Conservation (phyloP, 2,888 invertebrate genomes). For the Agapostemon virescens region DNA sequence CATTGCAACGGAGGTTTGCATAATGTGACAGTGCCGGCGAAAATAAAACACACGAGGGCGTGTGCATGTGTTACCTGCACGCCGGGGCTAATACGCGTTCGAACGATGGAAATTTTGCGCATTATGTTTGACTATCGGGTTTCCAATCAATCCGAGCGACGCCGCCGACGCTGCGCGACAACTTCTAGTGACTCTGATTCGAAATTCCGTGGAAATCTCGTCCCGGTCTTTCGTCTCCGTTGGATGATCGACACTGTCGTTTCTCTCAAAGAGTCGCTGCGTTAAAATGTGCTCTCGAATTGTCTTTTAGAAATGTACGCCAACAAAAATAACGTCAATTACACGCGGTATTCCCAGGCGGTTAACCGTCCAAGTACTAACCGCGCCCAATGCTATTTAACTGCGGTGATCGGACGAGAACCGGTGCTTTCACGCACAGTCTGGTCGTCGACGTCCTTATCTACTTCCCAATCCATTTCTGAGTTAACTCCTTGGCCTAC, state of each 20-base stretch:
- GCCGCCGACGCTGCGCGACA: background rate
- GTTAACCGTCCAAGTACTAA: background rate
- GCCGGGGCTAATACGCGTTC: background rate
- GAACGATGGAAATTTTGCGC: constrained; percentile 26
- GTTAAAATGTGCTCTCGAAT: background rate
- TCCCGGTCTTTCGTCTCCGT: background rate
- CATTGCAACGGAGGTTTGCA: constrained; percentile 50
- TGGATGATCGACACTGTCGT: background rate
- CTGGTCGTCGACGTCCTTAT: background rate
- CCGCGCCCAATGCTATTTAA: background rate
- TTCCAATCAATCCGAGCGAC: constrained; percentile 12
- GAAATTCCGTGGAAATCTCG: background rate
- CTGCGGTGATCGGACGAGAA: background rate
- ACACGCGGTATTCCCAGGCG: background rate
- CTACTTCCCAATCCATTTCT: background rate
- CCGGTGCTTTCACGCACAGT: background rate
- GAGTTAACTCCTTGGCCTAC: too few species aligned
- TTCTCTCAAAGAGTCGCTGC: background rate
- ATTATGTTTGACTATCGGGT: constrained; percentile 16
- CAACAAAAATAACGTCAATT: background rate
- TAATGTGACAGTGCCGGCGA: constrained; percentile 37
- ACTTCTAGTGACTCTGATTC: background rate
- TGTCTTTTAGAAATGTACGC: background rate
- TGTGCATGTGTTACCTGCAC: background rate
- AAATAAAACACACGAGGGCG: constrained; percentile 33